These are phyloP conservation scores for Synodontis membranacea DNA, from an alignment of 2,113 vertebrate species.

Conservation along the genomic window DNA sequence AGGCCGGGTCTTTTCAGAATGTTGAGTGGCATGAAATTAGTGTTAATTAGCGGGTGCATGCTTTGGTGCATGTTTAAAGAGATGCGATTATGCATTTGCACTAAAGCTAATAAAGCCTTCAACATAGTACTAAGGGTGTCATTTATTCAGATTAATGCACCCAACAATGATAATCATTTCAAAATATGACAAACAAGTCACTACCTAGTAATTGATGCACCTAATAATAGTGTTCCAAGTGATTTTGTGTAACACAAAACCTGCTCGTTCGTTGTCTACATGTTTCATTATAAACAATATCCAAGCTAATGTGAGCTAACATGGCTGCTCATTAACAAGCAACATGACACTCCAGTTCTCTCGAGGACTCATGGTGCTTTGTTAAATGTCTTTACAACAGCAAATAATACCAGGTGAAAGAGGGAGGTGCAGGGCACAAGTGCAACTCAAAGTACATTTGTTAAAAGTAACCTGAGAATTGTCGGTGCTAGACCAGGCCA, in stretches of 20 bases:
- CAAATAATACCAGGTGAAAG: not conserved
- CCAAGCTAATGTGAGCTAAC: slow-evolving; percentile 11
- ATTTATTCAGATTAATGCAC: slow-evolving; percentile 1
- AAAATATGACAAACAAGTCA: slow-evolving; percentile 9
- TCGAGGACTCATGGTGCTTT: not conserved
- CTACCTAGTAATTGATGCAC: not conserved
- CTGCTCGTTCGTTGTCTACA: not conserved
- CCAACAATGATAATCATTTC: slow-evolving; percentile 16
- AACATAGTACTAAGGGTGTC: not conserved
- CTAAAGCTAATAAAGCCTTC: not conserved
- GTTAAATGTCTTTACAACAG: slow-evolving; percentile 1
- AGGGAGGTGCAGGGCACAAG: not conserved
- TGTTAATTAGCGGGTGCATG: slow-evolving; percentile 20
- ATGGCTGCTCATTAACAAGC: slow-evolving; percentile 23
- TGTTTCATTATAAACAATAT: slow-evolving; percentile 14
- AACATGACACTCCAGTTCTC: not conserved
- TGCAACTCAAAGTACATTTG: not conserved
- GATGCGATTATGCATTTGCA: not conserved
- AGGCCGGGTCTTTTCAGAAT: not conserved
- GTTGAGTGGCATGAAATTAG: slow-evolving; percentile 19
- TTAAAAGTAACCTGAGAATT: not conserved
- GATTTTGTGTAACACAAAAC: not conserved
- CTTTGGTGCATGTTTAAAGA: slow-evolving; percentile 3
- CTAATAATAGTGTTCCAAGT: not conserved
- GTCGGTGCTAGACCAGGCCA: not conserved